phyloP scores from a whole-genome alignment of 1,140 invertebrate species.

The Odontomachus brunneus region DNA sequence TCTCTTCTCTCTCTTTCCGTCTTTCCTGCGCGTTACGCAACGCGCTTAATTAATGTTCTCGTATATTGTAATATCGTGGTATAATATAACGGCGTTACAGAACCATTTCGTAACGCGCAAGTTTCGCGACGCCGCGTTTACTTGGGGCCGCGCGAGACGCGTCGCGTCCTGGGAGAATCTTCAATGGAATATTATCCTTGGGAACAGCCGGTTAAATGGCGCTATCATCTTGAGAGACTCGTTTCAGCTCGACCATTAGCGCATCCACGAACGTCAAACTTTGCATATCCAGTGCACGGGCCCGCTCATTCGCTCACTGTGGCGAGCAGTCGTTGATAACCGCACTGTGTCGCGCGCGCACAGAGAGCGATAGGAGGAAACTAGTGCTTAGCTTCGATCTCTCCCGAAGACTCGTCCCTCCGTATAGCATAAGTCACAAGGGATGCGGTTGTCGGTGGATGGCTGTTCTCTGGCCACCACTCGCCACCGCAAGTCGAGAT shows the following conservation, averaged over 20 bases:
- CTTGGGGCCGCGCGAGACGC: constrained; percentile 51
- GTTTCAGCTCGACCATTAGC: constrained; percentile 71
- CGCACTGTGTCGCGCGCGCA: constrained; percentile 1
- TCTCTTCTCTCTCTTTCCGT: background rate
- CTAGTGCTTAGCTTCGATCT: constrained; percentile 23
- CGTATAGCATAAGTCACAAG: constrained; percentile 32
- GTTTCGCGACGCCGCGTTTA: constrained; percentile 59
- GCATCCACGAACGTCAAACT: constrained; percentile 72
- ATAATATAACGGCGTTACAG: constrained; percentile 47
- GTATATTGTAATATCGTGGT: constrained; percentile 38
- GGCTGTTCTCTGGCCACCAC: background rate
- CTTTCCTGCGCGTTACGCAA: background rate
- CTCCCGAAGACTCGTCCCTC: constrained; percentile 7
- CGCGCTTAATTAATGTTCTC: constrained; percentile 47
- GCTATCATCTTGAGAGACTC: constrained; percentile 69
- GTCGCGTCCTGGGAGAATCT: constrained; percentile 68
- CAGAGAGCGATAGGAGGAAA: constrained; percentile 17
- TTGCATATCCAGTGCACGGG: constrained; percentile 65
- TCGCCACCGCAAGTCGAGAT: constrained; percentile 18
- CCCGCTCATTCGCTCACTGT: constrained; percentile 12
- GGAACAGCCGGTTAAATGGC: constrained; percentile 61
- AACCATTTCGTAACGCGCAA: constrained; percentile 47
- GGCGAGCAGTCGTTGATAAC: constrained; percentile 51
- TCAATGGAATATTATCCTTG: constrained; percentile 70
- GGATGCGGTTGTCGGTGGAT: constrained; percentile 24